Conservation (phyloP, 2,113 vertebrate species). For the Sphyrna mokarran region DNA sequence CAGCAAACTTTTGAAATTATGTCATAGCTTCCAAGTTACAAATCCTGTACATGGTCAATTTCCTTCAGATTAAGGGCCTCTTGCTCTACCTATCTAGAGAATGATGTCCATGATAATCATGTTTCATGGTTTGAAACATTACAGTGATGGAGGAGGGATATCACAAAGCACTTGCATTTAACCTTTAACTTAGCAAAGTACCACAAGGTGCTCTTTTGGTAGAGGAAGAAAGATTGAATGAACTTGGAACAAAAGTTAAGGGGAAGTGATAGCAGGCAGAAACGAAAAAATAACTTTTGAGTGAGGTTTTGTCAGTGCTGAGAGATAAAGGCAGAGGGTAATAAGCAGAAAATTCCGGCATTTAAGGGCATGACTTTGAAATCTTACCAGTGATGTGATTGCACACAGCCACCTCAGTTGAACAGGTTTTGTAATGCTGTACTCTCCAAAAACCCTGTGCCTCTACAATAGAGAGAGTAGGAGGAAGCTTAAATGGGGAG, state of each 20-base stretch:
- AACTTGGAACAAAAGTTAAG: background rate
- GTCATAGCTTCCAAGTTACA: background rate
- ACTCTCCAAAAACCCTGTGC: background rate
- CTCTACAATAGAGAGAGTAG: too few relatives aligned
- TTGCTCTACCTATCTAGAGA: background rate
- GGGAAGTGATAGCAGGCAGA: background rate
- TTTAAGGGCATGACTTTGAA: background rate
- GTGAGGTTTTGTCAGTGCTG: background rate
- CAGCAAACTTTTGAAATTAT: background rate
- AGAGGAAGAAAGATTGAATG: background rate
- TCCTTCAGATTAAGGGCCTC: background rate
- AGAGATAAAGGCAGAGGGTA: background rate
- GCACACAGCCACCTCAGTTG: background rate
- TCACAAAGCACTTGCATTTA: background rate
- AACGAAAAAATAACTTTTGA: background rate
- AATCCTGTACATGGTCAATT: background rate
- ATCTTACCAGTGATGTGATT: background rate
- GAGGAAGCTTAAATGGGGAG: too few relatives aligned
- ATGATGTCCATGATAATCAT: background rate
- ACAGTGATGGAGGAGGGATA: background rate
- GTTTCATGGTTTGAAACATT: background rate
- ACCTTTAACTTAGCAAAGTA: background rate
- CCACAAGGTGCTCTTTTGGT: background rate
- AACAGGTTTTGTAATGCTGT: background rate
- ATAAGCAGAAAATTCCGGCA: background rate